phyloP scores from a whole-genome alignment of 2,888 invertebrate species.

The Cryptophagus acutangulus region DNA sequence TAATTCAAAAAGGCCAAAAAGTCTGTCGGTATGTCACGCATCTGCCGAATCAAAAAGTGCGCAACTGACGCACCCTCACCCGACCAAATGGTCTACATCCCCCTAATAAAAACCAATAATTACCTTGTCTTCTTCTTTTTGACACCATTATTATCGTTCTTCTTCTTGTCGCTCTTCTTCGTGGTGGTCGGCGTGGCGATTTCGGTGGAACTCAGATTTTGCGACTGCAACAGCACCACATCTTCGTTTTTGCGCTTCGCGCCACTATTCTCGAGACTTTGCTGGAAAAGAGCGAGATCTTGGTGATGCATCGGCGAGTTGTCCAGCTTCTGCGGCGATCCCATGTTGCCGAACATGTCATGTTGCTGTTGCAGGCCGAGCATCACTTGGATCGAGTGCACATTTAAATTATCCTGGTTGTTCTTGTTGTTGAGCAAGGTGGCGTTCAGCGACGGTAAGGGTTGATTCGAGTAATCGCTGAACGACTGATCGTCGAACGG shows the following conservation, averaged over 20 bases:
- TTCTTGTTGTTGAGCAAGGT: slow-evolving; percentile 42
- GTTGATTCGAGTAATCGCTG: slow-evolving; percentile 61
- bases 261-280: slow-evolving; percentile 29
- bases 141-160: slow-evolving; percentile 77
- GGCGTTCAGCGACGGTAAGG: slow-evolving; percentile 46
- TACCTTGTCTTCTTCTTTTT: slow-evolving; percentile 92
- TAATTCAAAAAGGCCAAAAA: no score
- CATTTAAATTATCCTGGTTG: slow-evolving; percentile 50
- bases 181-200: slow-evolving; percentile 48
- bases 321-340: slow-evolving; percentile 49
- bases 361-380: slow-evolving; percentile 54
- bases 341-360: slow-evolving; percentile 48
- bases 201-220: slow-evolving; percentile 46
- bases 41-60: not conserved
- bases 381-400: slow-evolving; percentile 66
- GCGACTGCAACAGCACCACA: slow-evolving; percentile 45
- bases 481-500: slow-evolving; percentile 77
- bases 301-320: slow-evolving; percentile 45
- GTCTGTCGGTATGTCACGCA: not conserved
- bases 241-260: slow-evolving; percentile 43
- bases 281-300: slow-evolving; percentile 44
- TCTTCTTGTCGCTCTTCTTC: slow-evolving; percentile 70
- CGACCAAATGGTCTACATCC: no score
- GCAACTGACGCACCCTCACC: not conserved
- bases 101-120: no score